A percentile compares a stretch with the other conserved stretches of the same genome.
Conservation (phyloP, 2,113 vertebrate genomes). For the Toxotes chatareus region DNA sequence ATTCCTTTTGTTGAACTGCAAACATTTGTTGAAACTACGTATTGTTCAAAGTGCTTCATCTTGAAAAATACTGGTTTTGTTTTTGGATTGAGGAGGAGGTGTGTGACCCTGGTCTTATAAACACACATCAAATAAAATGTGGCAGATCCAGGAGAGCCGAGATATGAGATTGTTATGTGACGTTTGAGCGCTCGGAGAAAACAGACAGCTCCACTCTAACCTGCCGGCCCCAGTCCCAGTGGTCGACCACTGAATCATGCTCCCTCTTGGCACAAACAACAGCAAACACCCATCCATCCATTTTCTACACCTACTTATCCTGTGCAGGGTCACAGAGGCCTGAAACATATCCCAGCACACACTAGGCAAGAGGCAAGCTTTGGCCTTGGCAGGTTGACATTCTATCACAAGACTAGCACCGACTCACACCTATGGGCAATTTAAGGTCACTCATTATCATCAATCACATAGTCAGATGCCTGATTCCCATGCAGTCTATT, state of each 20-base stretch:
- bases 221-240: slow-evolving; percentile 22
- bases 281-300: slow-evolving; percentile 43
- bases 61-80: slow-evolving; percentile 16
- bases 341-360: slow-evolving; percentile 16
- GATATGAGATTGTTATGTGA: slow-evolving; percentile 47
- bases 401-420: background rate
- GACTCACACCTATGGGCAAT: background rate
- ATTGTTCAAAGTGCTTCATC: slow-evolving; percentile 28
- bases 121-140: slow-evolving; percentile 48
- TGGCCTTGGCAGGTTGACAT: slow-evolving; percentile 1
- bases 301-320: slow-evolving; percentile 20
- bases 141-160: slow-evolving; percentile 28
- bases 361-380: slow-evolving; percentile 11
- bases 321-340: slow-evolving; percentile 14
- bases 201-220: slow-evolving; percentile 43
- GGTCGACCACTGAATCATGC: slow-evolving; percentile 41
- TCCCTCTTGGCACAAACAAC: slow-evolving; percentile 31
- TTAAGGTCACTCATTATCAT: background rate
- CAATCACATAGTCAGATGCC: background rate
- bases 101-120: slow-evolving; percentile 34
- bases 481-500: background rate
- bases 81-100: slow-evolving; percentile 30
- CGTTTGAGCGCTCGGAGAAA: slow-evolving; percentile 25
- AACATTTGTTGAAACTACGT: slow-evolving; percentile 31
- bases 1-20: slow-evolving; percentile 23